Evolutionary conservation across 2,888 invertebrate genomes (phyloP).

Genomic region (Dynastes grantii): DNA sequence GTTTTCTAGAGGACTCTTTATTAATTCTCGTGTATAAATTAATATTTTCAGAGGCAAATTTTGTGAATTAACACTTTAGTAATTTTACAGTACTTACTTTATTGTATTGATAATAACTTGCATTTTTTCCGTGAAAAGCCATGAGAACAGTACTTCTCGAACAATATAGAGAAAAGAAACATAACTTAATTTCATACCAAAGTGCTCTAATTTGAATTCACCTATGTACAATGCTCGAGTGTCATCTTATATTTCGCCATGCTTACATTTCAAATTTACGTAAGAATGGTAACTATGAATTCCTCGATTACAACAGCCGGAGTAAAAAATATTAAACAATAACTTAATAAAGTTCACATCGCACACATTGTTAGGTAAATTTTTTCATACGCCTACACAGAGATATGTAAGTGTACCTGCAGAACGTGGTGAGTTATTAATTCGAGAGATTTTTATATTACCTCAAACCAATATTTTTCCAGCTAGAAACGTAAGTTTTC

Average conservation of each 20-base stretch:
- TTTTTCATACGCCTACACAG: background rate
- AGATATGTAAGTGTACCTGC: no score
- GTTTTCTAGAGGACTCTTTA: no score
- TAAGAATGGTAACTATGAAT: conserved; percentile 5
- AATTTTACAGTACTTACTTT: no score
- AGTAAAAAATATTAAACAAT: conserved; percentile 37
- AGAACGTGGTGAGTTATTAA: no score
- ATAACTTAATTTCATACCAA: conserved; percentile 19
- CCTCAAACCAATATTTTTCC: no score
- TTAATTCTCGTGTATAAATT: no score
- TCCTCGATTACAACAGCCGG: conserved; percentile 1
- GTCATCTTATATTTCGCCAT: conserved; percentile 27
- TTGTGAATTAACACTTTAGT: no score
- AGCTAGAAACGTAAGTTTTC: no score
- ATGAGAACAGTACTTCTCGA: background rate
- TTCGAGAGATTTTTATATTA: no score
- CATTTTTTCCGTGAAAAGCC: background rate
- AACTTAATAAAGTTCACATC: conserved; percentile 32
- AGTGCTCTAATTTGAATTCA: conserved; percentile 35
- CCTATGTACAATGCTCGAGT: conserved; percentile 8
- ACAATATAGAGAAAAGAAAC: conserved; percentile 1
- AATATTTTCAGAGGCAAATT: no score
- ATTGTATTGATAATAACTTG: no score
- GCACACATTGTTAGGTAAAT: conserved; percentile 3
- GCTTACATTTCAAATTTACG: background rate